Evolutionary conservation across 2,888 invertebrate species (phyloP).

Genomic region (Griposia aprilina): DNA sequence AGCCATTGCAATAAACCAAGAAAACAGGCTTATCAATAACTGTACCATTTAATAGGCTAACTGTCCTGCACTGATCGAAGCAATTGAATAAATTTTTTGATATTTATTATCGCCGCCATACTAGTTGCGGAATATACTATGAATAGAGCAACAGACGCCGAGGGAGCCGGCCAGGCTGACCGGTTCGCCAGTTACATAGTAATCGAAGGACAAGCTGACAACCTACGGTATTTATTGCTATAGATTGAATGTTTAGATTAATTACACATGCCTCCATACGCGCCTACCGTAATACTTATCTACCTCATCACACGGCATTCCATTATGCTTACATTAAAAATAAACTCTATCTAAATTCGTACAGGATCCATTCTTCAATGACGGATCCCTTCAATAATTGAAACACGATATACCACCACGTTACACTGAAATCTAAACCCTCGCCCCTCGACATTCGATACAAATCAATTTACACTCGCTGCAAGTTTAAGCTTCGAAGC

Average conservation of each 20-base stretch:
- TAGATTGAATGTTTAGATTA: conserved; percentile 86
- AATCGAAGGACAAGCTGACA: conserved; percentile 85
- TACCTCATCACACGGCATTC: conserved; percentile 84
- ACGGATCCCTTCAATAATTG: conserved; percentile 81
- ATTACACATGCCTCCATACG: conserved; percentile 82
- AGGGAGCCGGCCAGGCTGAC: conserved; percentile 75
- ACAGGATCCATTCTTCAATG: conserved; percentile 80
- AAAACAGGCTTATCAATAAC: conserved; percentile 69
- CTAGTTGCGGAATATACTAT: conserved; percentile 70
- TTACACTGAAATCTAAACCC: conserved; percentile 80
- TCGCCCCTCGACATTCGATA: conserved; percentile 71
- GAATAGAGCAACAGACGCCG: conserved; percentile 80
- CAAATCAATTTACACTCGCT: conserved; percentile 74
- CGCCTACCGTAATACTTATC: conserved; percentile 78
- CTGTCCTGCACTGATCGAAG: conserved; percentile 66
- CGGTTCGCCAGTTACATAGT: conserved; percentile 80
- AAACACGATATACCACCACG: conserved; percentile 80
- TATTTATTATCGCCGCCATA: conserved; percentile 62
- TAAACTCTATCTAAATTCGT: conserved; percentile 76
- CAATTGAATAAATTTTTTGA: conserved; percentile 69
- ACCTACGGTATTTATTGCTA: conserved; percentile 84
- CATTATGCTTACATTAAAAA: conserved; percentile 74
- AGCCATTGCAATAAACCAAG: conserved; percentile 64
- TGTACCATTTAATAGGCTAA: conserved; percentile 65
- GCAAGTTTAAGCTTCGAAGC: conserved; percentile 74